phyloP scores from a whole-genome alignment of 2,888 invertebrate genomes.

The Andrena marginata region DNA sequence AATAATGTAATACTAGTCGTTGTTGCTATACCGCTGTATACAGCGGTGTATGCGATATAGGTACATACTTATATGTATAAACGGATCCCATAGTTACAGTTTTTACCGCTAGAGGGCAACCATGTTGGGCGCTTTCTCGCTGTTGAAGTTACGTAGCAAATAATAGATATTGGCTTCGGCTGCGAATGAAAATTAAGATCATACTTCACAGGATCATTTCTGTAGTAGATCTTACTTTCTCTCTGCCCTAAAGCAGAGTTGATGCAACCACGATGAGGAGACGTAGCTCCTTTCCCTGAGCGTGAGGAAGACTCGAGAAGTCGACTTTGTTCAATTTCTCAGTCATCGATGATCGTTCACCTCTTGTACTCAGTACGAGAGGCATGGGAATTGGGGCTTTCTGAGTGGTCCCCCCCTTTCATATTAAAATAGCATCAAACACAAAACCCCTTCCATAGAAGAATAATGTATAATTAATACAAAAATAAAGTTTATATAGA shows the following conservation, averaged over 20 bases:
- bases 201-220: conserved; percentile 89
- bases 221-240: conserved; percentile 88
- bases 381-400: conserved; percentile 77
- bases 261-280: conserved; percentile 88
- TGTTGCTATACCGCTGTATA: background rate
- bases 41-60: background rate
- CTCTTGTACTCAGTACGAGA: conserved; percentile 68
- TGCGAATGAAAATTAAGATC: conserved; percentile 81
- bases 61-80: too few relatives aligned
- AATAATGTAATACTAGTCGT: background rate
- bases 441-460: too few relatives aligned
- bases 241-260: conserved; percentile 86
- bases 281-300: conserved; percentile 85
- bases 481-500: too few relatives aligned
- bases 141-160: background rate
- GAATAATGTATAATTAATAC: too few relatives aligned
- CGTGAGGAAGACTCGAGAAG: conserved; percentile 80
- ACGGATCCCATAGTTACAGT: background rate
- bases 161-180: conserved; percentile 37
- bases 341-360: conserved; percentile 84
- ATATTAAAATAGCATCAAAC: background rate
- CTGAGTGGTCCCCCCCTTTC: conserved; percentile 75
- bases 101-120: conserved; percentile 61
- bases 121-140: conserved; percentile 25
- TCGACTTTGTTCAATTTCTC: conserved; percentile 59